Conservation (phyloP, 2,113 vertebrate genomes). For the Melanotaenia duboulayi region DNA sequence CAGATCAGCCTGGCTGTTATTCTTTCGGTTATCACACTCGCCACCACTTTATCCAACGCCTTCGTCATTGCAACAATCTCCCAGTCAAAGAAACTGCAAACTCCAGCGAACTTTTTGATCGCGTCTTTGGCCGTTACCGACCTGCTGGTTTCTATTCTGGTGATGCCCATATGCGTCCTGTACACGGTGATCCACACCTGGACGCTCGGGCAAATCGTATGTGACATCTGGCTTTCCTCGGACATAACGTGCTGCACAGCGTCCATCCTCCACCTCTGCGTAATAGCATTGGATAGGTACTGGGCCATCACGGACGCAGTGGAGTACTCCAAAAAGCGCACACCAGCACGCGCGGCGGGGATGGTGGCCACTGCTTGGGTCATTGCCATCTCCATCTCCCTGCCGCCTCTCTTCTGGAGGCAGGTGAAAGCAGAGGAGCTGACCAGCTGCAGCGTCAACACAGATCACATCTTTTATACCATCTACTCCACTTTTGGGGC, state of each 20-base stretch:
- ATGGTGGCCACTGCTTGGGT: slow-evolving; percentile 96
- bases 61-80: slow-evolving; percentile 96
- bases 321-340: slow-evolving; percentile 95
- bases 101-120: slow-evolving; percentile 98
- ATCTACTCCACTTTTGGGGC: slow-evolving; percentile 98
- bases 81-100: slow-evolving; percentile 94
- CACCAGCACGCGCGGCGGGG: slow-evolving; percentile 88
- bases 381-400: slow-evolving; percentile 96
- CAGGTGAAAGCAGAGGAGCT: slow-evolving; percentile 91
- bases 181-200: slow-evolving; percentile 95
- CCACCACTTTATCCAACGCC: slow-evolving; percentile 93
- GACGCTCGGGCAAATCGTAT: slow-evolving; percentile 94
- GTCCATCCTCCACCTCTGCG: slow-evolving; percentile 97
- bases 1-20: slow-evolving; percentile 85
- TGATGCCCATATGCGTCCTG: slow-evolving; percentile 95
- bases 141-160: slow-evolving; percentile 95
- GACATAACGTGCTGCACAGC: slow-evolving; percentile 99
- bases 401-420: slow-evolving; percentile 97
- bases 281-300: slow-evolving; percentile 97
- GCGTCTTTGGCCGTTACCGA: slow-evolving; percentile 96
- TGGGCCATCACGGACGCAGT: slow-evolving; percentile 99
- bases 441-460: slow-evolving; percentile 91
- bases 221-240: slow-evolving; percentile 96
- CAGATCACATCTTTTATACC: slow-evolving; percentile 96
- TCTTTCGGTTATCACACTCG: slow-evolving; percentile 90